Conservation (phyloP, 1,140 invertebrate species). For the Sarcophaga peregrina region DNA sequence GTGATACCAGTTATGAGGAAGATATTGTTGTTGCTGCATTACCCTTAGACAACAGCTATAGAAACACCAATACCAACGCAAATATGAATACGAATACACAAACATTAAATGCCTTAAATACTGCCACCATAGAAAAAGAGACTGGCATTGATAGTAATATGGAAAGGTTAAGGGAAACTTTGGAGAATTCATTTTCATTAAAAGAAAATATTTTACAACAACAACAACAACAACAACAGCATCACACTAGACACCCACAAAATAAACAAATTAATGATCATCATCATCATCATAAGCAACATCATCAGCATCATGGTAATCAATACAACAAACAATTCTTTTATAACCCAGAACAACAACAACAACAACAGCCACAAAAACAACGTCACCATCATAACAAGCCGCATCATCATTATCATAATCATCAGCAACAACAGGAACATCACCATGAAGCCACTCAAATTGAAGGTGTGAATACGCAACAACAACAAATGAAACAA, state of each 20-base stretch:
- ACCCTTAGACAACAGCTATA: no score
- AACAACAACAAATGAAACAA: not conserved
- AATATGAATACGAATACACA: not conserved
- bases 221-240: not conserved
- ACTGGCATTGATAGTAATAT: not conserved
- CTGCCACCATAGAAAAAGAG: conserved; percentile 31
- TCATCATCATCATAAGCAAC: conserved; percentile 33
- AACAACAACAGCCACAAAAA: conserved; percentile 43
- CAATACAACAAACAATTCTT: conserved; percentile 36
- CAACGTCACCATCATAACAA: conserved; percentile 30
- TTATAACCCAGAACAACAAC: conserved; percentile 33
- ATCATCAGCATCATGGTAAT: not conserved
- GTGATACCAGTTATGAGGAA: conserved; percentile 9
- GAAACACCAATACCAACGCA: not conserved
- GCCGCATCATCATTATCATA: conserved; percentile 32
- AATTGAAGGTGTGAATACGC: no score
- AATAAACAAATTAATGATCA: not conserved
- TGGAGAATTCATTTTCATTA: conserved; percentile 5
- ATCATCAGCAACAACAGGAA: conserved; percentile 48
- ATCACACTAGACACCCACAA: not conserved
- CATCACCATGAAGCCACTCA: no score
- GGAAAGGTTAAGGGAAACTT: not conserved
- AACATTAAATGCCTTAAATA: conserved; percentile 32
- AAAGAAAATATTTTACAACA: not conserved
- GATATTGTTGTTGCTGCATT: not conserved